Base-by-base conservation (phyloP, 2,888 invertebrate genomes). In the Labia minor region DNA sequence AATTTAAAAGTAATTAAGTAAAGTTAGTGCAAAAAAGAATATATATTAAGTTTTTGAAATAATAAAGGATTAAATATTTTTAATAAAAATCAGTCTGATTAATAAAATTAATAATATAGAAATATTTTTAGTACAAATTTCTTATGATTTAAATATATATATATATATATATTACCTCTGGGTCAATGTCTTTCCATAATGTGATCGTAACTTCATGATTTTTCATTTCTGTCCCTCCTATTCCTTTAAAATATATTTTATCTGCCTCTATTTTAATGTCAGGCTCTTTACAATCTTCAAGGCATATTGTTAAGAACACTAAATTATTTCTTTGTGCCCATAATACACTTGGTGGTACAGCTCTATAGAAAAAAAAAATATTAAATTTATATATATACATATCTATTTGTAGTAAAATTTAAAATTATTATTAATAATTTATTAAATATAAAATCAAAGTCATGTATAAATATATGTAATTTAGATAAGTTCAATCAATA, bases 241-340 rank as follows among this genome's bases (percentile, higher is more conserved):
- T 81, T 70, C 95, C 95, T 81, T 88, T 90, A 78, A 94, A 95
- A 78, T 85, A 86, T 74, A 95, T 82, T 71, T 78, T 79, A 66
- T 79, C 77, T 49, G 78, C 74, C 69, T 84, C 84, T 75, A 85
- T 82, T 80, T 86, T 89, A 74, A 95, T 86, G 73, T 83, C 84
- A 66, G 94, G 92, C 75, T 90, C 85, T 81, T 90, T 91, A 76
- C 90, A 89, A 75, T 89, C 89, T 82, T 95, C 95, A 75, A 96
- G 83, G 79, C 90, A 91, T 77, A 97, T 87, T 72, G 94, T 95
- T 73, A 98, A 83, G 76, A 87, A 92, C 70, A 97, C 78, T 73
- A 89, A 81, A 74, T 87, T 85, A 74, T 85, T 86, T 75, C 93
- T 85, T 79, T 97, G 96, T 67, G 96, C 96, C 97, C 97, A 97